Evolutionary conservation across 2,113 vertebrate species (phyloP).

Genomic region (Lophotis ruficrista): DNA sequence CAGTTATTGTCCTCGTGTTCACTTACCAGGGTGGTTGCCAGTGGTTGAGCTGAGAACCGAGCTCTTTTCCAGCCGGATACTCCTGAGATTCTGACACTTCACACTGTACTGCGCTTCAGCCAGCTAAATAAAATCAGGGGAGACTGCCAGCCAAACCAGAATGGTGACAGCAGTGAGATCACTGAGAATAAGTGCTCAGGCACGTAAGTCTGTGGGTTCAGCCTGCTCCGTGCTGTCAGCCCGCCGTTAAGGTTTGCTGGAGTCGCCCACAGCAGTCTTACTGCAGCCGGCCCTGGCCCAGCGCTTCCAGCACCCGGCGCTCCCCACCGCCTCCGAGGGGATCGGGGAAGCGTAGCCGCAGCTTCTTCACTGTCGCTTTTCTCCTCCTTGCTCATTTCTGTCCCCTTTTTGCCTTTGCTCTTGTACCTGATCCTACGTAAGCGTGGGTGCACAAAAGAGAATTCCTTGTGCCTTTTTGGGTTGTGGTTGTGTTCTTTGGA

Average conservation of each 20-base stretch:
- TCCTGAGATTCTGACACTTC: not conserved
- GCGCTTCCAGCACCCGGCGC: too few relatives aligned
- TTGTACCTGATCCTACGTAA: not conserved
- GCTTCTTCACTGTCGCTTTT: not conserved
- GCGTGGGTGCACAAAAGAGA: not conserved
- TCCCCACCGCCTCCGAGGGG: not conserved
- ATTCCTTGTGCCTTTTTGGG: not conserved
- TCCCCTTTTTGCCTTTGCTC: not conserved
- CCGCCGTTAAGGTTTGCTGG: not conserved
- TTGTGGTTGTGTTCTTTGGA: not conserved
- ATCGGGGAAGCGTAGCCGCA: accelerated
- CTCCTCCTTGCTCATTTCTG: not conserved
- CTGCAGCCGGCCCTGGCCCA: not conserved
- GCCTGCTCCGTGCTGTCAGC: not conserved
- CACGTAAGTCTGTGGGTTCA: not conserved
- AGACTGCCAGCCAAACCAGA: not conserved
- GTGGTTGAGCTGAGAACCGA: not conserved
- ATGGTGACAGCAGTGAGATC: not conserved
- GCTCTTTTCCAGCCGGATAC: not conserved
- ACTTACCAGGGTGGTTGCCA: not conserved
- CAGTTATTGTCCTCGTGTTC: not conserved
- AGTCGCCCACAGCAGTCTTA: accelerated
- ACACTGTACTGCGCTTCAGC: not conserved
- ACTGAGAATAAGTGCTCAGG: not conserved
- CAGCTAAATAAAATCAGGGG: not conserved